Evolutionary conservation across 2,797 vertebrate genomes (phyloP), one percentile per base, ranked within the genome.

Genomic region (Denticeps clupeoides): DNA sequence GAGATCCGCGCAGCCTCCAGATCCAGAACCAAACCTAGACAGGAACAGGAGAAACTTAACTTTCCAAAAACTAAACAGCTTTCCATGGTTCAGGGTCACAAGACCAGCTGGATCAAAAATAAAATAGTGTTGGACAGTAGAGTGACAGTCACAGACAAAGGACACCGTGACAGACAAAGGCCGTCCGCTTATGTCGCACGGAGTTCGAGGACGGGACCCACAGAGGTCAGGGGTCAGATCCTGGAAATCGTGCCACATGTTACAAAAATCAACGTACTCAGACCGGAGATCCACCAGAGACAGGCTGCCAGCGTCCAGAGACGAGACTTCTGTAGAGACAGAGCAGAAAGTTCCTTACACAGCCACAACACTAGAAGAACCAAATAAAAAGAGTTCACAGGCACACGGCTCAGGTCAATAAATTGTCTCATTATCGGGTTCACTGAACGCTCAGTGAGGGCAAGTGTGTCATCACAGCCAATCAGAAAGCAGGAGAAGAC

Each of bases 161-260:
- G 4, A 3, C 4, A 54, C 86, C 73, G 58, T 58, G 26, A 58
- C 82, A 85, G 87, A 83, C 88, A 90, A 94, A 92, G 87, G 73
- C 80, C 85, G 67, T 80, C 82, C 85, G 0, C 74, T 87, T 41
- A 35, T 95, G 75, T 91, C 0, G 89, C 91, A 95, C 71, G 73
- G 68, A 79, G 65, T 87, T 93, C 85, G 89, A 94, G 87, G 87
- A 60, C 65, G 78, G 15, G 48, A 29, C 63, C 70, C 88, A 72
- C 89, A 33, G 1, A 5, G 2, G n/a, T n/a, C 0, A 25, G 44
- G 83, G 81, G 72, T 51, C 70, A 24, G 78, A 78, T 77, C 82
- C 86, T 89, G 70, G 81, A 84, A 81, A 35, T 9, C 45, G 18
- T 56, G 56, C 60, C 3, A n/a, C 2, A 5, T 2, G n/a, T n/a